Conservation (phyloP, 2,888 invertebrate species). For the Rambutsinella grinnellia region DNA sequence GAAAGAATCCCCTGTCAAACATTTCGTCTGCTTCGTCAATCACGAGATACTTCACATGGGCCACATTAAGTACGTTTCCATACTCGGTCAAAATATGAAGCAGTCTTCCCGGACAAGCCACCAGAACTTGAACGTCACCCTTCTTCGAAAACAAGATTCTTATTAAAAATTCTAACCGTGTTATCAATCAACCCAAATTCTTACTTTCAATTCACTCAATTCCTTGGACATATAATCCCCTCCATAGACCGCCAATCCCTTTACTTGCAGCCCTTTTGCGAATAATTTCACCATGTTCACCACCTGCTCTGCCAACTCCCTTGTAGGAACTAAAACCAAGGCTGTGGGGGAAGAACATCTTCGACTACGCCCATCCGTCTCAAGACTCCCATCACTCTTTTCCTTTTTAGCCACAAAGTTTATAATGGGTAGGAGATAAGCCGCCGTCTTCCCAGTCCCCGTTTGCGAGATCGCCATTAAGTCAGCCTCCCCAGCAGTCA, state of each 20-base stretch:
- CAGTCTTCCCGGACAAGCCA: slow-evolving; percentile 34
- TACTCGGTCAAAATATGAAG: slow-evolving; percentile 7
- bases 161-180: no score
- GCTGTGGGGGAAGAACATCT: neutral
- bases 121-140: no score
- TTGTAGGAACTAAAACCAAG: slow-evolving; percentile 22
- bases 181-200: neutral
- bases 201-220: neutral
- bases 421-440: slow-evolving; percentile 21
- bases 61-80: neutral
- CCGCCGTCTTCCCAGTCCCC: slow-evolving; percentile 28
- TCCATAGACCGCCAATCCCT: slow-evolving; percentile 13
- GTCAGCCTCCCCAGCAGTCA: slow-evolving; percentile 6
- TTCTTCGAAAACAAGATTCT: slow-evolving; percentile 3
- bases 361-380: neutral
- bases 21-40: slow-evolving; percentile 43
- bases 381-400: neutral
- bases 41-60: neutral
- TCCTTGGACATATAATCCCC: slow-evolving; percentile 4
- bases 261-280: neutral
- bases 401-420: neutral
- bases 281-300: neutral
- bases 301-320: slow-evolving; percentile 31
- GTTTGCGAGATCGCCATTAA: slow-evolving; percentile 32
- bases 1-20: slow-evolving; percentile 30